These are phyloP conservation scores for Pollenia labialis DNA, from an alignment of 2,888 invertebrate species.

Conservation along the genomic window DNA sequence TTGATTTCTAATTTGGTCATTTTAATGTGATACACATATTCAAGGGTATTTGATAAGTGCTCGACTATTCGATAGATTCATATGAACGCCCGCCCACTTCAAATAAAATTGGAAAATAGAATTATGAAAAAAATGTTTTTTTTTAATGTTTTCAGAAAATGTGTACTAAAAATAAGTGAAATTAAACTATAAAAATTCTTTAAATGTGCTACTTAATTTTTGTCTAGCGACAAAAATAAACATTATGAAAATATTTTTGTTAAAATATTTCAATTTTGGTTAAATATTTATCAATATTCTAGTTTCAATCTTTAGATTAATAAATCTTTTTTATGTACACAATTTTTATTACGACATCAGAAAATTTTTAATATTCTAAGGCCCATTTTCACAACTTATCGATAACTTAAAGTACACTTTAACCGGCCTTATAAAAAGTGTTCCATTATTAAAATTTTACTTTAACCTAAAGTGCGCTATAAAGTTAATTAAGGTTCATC, in stretches of 20 bases:
- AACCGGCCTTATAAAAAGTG: no score
- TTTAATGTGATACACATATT: constrained; percentile 12
- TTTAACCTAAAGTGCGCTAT: no score
- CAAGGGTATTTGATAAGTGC: constrained; percentile 54
- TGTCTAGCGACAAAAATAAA: constrained; percentile 55
- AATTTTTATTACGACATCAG: no score
- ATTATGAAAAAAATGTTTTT: constrained; percentile 37
- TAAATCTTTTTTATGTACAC: no score
- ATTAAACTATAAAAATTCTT: constrained; percentile 3
- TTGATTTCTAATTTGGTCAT: constrained; percentile 34
- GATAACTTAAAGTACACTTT: no score
- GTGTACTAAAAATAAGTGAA: constrained; percentile 1
- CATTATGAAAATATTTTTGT: background rate
- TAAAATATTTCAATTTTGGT: background rate
- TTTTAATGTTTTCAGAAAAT: constrained; percentile 49
- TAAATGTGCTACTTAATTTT: constrained; percentile 3
- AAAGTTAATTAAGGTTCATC: no score
- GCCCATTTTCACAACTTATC: no score
- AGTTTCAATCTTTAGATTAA: no score
- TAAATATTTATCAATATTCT: background rate
- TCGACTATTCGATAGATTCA: constrained; percentile 21
- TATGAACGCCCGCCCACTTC: constrained; percentile 50
- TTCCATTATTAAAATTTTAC: no score
- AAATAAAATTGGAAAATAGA: constrained; percentile 30
- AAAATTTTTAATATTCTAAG: no score